Evolutionary conservation across 2,113 vertebrate genomes (phyloP).

Genomic region (Mobula birostris): DNA sequence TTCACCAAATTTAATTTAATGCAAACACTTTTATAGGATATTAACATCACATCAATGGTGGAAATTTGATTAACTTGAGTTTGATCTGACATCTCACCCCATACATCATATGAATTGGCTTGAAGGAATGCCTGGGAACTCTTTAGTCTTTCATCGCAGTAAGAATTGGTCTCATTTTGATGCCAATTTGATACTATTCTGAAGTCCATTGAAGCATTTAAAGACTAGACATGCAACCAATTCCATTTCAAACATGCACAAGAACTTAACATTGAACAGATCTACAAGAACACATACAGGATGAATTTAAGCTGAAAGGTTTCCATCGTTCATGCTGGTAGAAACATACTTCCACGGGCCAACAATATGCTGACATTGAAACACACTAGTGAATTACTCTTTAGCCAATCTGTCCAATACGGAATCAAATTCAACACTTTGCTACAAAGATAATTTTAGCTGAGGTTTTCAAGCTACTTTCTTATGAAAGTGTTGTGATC

Average conservation of each 20-base stretch:
- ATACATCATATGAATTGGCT: background rate
- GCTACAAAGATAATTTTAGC: slow-evolving; percentile 59
- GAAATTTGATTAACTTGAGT: background rate
- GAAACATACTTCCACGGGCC: slow-evolving; percentile 54
- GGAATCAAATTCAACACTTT: slow-evolving; percentile 56
- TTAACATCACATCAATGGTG: slow-evolving; percentile 43
- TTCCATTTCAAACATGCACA: slow-evolving; percentile 59
- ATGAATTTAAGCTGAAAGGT: slow-evolving; percentile 56
- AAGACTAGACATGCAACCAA: slow-evolving; percentile 62
- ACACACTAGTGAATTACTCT: slow-evolving; percentile 48
- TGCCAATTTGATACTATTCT: slow-evolving; percentile 69
- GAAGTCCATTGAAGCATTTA: slow-evolving; percentile 48
- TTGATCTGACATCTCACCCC: background rate
- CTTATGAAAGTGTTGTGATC: slow-evolving; percentile 54
- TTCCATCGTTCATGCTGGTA: slow-evolving; percentile 49
- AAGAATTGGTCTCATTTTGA: slow-evolving; percentile 45
- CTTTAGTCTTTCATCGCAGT: slow-evolving; percentile 34
- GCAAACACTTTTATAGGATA: background rate
- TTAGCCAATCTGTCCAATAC: slow-evolving; percentile 56
- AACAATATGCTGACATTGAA: slow-evolving; percentile 58
- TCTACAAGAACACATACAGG: slow-evolving; percentile 53
- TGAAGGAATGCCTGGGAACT: slow-evolving; percentile 26
- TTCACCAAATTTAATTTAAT: background rate
- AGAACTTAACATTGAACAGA: slow-evolving; percentile 44
- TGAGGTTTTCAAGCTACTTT: slow-evolving; percentile 49